These are phyloP conservation scores for Labrus mixtus DNA, from an alignment of 2,113 vertebrate genomes.

Conservation along the genomic window DNA sequence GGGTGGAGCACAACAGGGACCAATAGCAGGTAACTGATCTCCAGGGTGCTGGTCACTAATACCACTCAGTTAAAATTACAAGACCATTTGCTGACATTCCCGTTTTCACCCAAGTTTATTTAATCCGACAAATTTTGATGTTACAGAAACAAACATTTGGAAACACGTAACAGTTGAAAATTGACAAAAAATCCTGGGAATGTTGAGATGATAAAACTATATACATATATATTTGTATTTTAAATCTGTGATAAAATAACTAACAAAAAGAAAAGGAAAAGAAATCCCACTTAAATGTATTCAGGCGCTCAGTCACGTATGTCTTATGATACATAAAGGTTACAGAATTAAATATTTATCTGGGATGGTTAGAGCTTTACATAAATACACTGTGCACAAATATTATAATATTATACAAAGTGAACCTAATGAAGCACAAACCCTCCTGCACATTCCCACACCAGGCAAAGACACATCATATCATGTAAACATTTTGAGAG, in stretches of 20 bases:
- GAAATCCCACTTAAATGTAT: slow-evolving; percentile 1
- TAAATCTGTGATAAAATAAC: background rate
- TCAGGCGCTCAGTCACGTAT: slow-evolving; percentile 23
- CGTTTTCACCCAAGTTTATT: slow-evolving; percentile 59
- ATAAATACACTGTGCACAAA: background rate
- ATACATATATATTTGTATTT: background rate
- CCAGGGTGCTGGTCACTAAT: background rate
- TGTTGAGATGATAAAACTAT: slow-evolving; percentile 13
- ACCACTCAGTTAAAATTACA: background rate
- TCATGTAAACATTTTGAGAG: background rate
- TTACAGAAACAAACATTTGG: slow-evolving; percentile 10
- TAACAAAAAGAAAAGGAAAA: background rate
- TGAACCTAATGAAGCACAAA: background rate
- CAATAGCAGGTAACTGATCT: slow-evolving; percentile 28
- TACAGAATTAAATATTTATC: background rate
- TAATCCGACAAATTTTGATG: slow-evolving; percentile 2
- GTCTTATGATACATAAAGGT: background rate
- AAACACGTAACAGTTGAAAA: background rate
- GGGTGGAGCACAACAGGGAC: slow-evolving; percentile 43
- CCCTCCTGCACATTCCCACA: background rate
- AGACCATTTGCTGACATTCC: background rate
- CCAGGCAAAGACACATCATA: slow-evolving; percentile 5
- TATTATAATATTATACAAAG: background rate
- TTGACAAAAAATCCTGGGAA: slow-evolving; percentile 18
- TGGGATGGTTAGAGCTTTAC: background rate